Conservation (phyloP, 2,113 vertebrate genomes). For the Myotis lucifugus region DNA sequence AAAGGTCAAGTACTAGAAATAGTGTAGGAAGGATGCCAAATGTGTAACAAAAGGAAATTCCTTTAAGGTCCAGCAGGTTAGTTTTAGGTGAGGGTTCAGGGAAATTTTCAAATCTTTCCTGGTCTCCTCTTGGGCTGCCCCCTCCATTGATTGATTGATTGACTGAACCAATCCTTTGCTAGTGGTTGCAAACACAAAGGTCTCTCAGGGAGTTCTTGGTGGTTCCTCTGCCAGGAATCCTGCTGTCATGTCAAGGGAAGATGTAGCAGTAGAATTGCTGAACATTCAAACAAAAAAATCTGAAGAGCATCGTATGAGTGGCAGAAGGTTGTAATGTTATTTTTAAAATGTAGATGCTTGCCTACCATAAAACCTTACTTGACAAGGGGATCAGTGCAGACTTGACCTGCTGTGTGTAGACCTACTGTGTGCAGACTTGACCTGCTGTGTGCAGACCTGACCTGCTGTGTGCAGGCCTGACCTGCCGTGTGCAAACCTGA, state of each 20-base stretch:
- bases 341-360: constrained; percentile 1
- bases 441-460: too few relatives aligned
- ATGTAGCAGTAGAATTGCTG: background rate
- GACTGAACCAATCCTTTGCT: background rate
- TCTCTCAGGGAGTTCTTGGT: background rate
- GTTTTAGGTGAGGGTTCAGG: background rate
- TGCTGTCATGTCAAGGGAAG: background rate
- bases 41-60: background rate
- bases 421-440: too few relatives aligned
- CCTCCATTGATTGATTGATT: background rate
- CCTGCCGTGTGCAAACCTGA: too few relatives aligned
- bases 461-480: too few relatives aligned
- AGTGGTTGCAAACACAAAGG: background rate
- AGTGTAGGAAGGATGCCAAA: background rate
- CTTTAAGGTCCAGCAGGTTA: background rate
- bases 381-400: background rate
- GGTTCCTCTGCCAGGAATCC: background rate
- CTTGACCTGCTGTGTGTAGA: background rate
- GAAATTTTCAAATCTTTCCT: background rate
- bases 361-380: background rate
- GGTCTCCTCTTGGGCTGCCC: background rate
- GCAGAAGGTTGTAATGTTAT: background rate
- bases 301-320: background rate
- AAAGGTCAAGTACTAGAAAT: background rate
- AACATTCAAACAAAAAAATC: background rate